Percentiles rank a stretch among this genome's conserved stretches.
Evolutionary conservation across 2,113 vertebrate genomes (phyloP).

Genomic region (Cygnus atratus): DNA sequence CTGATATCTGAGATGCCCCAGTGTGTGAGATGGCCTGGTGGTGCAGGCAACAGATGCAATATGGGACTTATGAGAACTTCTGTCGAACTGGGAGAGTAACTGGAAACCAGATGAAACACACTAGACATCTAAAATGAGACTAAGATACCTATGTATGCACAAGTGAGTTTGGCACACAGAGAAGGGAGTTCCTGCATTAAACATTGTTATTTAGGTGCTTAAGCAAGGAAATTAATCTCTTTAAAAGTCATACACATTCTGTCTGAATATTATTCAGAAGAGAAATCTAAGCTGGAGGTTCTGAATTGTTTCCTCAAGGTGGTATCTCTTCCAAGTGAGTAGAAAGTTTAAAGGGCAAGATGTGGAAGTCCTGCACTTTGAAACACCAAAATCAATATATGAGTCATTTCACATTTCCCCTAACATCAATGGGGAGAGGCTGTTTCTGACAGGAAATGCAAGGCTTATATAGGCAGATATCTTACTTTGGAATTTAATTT

Average conservation of each 20-base stretch:
- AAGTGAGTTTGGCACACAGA: not conserved
- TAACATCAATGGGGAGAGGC: not conserved
- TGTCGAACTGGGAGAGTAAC: not conserved
- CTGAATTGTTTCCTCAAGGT: not conserved
- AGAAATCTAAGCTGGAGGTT: not conserved
- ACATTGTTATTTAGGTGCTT: not conserved
- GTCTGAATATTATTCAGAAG: not conserved
- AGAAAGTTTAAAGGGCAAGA: conserved; percentile 4
- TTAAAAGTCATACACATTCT: not conserved
- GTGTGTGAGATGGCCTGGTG: not conserved
- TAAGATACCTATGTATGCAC: not conserved
- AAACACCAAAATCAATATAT: not conserved
- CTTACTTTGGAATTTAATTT: not conserved
- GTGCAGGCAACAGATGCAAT: not conserved
- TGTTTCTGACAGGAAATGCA: not conserved
- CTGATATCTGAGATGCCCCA: not conserved
- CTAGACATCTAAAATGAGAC: not conserved
- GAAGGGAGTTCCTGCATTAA: not conserved
- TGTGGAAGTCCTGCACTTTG: conserved; percentile 9
- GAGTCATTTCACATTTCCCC: conserved; percentile 14
- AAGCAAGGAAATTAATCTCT: not conserved
- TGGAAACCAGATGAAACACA: not conserved
- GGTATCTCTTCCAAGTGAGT: not conserved
- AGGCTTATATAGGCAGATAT: not conserved
- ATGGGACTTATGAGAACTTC: not conserved